These are phyloP conservation scores for Staurois parvus DNA, from an alignment of 2,797 vertebrate genomes.

Conservation along the genomic window DNA sequence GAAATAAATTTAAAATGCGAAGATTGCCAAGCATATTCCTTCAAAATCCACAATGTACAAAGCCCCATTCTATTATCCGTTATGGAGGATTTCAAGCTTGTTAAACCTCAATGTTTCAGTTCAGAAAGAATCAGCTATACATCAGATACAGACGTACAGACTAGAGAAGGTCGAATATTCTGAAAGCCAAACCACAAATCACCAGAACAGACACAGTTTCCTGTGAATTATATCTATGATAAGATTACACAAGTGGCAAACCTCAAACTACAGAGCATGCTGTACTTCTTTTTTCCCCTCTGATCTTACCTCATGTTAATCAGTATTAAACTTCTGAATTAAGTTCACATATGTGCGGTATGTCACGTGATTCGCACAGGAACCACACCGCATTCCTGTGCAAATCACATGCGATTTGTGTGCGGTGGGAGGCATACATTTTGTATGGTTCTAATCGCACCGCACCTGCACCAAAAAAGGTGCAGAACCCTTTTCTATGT, in stretches of 20 bases:
- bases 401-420: too few species aligned
- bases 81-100: neutral
- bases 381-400: too few species aligned
- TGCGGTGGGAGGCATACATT: too few species aligned
- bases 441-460: too few species aligned
- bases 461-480: too few species aligned
- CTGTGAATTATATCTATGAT: neutral
- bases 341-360: too few species aligned
- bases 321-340: neutral
- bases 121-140: neutral
- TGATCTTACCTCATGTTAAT: too few species aligned
- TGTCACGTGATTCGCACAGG: too few species aligned
- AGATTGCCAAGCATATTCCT: neutral
- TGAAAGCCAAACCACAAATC: neutral
- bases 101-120: too few species aligned
- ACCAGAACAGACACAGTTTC: neutral
- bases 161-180: neutral
- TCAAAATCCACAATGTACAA: neutral
- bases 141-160: neutral
- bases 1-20: neutral
- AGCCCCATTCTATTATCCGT: neutral
- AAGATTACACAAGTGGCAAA: neutral
- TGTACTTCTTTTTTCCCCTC: too few species aligned
- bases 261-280: neutral
- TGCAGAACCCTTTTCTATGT: too few species aligned